Base-by-base conservation (phyloP, 2,113 vertebrate genomes). In the Phrynocephalus versicolor region DNA sequence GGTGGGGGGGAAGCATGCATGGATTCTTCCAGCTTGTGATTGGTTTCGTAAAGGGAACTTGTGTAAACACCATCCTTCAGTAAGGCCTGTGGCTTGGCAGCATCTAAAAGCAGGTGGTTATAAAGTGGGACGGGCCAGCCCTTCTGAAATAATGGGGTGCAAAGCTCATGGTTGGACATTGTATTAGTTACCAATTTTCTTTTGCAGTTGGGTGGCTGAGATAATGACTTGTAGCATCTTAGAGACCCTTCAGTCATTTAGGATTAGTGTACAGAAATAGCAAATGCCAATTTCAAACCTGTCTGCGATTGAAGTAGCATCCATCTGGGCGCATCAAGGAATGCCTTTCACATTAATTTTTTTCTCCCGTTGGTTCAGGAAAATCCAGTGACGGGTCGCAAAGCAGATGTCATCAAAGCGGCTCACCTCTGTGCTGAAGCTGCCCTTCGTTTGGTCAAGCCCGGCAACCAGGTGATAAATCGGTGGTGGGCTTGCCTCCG, bases 351-450 rank as follows among this genome's bases (percentile, higher is more conserved):
- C 25, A 21, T 74, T 74, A 65, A 39, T 15, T 19, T 80, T 81
- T 73, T 19, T 23, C 6, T 15, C 14, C 86, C 51, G 27, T 60
- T 18, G 35, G 92, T 64, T 74, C 60, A 99, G 99, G 98, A 98
- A 5, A 96, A 96, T 14, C 98, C 97, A 0, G 95, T 99, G 89
- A 97, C 97, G 0, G 99, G 98, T n/a, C 96, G 98, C 45, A 99
- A 98, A 95, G 99, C 98, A 37, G 98, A 99, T 45, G 98, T 99
- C 67, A 93, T 99, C 90, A 98, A 97, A 91, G 99, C 99, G 0
- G 99, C 98, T 92, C 97, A 99, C 77, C 97, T 99, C 62, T 99
- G 99, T 79, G 98, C 97, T 1, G 99, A 99, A 92, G 99, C 99
- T 3, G 99, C 99, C 15, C 95, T 99, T 83, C 97, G 98, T 64